Percentiles rank a stretch among this genome's conserved stretches.
Evolutionary conservation across 2,113 vertebrate genomes (phyloP).

Genomic region (Copsychus sechellarum): DNA sequence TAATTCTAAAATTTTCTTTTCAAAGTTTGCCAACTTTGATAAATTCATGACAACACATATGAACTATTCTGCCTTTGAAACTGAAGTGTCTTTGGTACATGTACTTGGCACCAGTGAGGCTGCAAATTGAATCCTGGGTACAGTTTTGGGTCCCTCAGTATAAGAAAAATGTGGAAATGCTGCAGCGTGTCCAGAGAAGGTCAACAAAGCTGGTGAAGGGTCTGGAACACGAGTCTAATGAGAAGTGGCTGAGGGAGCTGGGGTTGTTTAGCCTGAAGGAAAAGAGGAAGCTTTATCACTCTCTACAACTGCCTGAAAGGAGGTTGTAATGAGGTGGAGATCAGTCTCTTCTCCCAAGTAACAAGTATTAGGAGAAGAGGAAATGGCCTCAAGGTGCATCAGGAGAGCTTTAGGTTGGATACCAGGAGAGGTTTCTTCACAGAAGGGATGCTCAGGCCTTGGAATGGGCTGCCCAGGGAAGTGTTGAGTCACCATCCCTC

Average conservation of each 20-base stretch:
- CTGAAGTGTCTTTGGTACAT: background rate
- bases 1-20: background rate
- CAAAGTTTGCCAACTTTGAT: background rate
- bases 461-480: background rate
- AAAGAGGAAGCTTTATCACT: background rate
- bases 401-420: background rate
- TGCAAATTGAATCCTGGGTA: rapidly evolving
- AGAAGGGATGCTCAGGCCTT: background rate
- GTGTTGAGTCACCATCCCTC: background rate
- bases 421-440: background rate
- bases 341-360: background rate
- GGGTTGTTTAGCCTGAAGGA: background rate
- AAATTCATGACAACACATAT: background rate
- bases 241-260: background rate
- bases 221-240: background rate
- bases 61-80: background rate
- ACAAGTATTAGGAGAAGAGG: background rate
- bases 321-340: background rate
- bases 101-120: background rate
- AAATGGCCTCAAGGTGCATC: background rate
- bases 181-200: background rate
- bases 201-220: background rate
- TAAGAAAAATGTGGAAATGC: background rate
- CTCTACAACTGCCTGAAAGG: background rate
- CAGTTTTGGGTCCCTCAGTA: background rate